Conservation (phyloP, 1,140 invertebrate genomes). For the Drosophila prosaltans region DNA sequence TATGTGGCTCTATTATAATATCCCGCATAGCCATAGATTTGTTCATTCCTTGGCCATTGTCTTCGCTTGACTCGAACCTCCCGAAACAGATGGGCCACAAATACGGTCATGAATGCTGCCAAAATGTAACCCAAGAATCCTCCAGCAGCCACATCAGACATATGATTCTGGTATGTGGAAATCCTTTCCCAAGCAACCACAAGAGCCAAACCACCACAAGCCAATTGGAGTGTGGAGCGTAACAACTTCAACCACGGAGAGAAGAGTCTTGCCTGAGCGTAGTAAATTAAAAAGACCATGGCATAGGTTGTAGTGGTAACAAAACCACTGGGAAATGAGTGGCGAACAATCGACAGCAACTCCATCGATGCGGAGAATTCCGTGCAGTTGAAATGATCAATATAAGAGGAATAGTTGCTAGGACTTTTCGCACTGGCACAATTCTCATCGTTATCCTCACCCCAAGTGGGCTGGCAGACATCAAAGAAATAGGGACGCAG, state of each 20-base stretch:
- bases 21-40: constrained; percentile 73
- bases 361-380: constrained; percentile 66
- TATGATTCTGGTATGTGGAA: constrained; percentile 64
- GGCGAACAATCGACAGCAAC: constrained; percentile 56
- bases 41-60: constrained; percentile 69
- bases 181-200: constrained; percentile 64
- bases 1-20: constrained; percentile 69
- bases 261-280: constrained; percentile 64
- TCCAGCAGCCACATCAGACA: constrained; percentile 61
- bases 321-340: constrained; percentile 74
- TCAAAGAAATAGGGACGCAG: constrained; percentile 72
- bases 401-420: constrained; percentile 34
- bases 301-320: constrained; percentile 61
- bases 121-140: constrained; percentile 39
- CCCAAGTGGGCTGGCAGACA: constrained; percentile 71
- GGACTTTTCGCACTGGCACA: constrained; percentile 13
- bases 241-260: constrained; percentile 55
- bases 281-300: constrained; percentile 69
- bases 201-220: constrained; percentile 39
- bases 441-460: constrained; percentile 16
- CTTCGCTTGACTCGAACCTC: constrained; percentile 64
- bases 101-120: constrained; percentile 52
- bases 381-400: constrained; percentile 57
- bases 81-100: constrained; percentile 56
- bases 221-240: constrained; percentile 57